A percentile compares a stretch with the other conserved stretches of the same genome.
phyloP scores from a whole-genome alignment of 2,797 vertebrate genomes.

The Alosa sapidissima region DNA sequence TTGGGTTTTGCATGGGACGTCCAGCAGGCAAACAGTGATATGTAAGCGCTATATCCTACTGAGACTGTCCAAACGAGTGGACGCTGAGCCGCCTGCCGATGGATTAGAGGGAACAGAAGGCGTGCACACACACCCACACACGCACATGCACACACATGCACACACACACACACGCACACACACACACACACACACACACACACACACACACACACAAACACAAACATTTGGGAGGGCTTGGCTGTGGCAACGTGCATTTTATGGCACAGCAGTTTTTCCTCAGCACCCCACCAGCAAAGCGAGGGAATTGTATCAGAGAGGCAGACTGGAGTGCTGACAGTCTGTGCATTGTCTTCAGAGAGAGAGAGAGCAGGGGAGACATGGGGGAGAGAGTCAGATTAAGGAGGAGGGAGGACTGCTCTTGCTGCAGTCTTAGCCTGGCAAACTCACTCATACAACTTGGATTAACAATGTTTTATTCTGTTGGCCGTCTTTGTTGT shows the following conservation, averaged over 20 bases:
- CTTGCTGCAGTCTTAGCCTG: not conserved
- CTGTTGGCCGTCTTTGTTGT: not conserved
- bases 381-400: not conserved
- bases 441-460: not conserved
- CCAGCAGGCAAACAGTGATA: conserved; percentile 21
- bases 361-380: not conserved
- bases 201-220: not conserved
- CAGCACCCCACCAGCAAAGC: not conserved
- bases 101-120: conserved; percentile 21
- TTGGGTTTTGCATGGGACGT: not conserved
- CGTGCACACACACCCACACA: not conserved
- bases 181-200: not conserved
- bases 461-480: not conserved
- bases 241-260: not conserved
- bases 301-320: not conserved
- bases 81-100: not conserved
- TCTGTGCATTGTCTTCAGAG: not conserved
- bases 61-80: not conserved
- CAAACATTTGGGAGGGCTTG: conserved; percentile 20
- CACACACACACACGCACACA: not conserved
- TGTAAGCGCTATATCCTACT: conserved; percentile 12
- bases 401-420: not conserved
- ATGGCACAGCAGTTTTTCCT: not conserved
- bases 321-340: not conserved
- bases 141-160: not conserved